Conservation (phyloP, 2,797 vertebrate genomes). For the Gymnopithys bicolor region DNA sequence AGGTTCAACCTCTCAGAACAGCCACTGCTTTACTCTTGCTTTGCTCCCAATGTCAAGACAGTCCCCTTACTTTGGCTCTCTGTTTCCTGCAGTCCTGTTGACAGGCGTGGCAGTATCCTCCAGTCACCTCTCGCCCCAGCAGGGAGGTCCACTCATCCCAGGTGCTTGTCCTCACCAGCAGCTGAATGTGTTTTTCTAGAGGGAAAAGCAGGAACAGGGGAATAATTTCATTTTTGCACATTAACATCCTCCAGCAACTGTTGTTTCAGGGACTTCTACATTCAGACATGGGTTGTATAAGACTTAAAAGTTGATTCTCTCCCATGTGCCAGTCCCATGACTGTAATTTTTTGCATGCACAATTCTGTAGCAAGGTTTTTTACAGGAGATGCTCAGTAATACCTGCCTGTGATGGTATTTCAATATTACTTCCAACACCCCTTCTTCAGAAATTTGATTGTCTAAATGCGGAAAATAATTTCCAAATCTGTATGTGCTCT, state of each 20-base stretch:
- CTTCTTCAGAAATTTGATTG: neutral
- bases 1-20: neutral
- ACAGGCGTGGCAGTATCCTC: neutral
- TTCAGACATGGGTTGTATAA: neutral
- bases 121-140: neutral
- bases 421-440: neutral
- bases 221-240: neutral
- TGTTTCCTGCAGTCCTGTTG: neutral
- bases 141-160: neutral
- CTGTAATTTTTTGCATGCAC: neutral
- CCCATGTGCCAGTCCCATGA: neutral
- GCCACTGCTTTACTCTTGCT: no score
- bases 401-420: neutral
- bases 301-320: neutral
- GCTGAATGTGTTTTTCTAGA: neutral
- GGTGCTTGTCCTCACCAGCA: neutral
- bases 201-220: neutral
- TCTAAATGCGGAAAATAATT: neutral
- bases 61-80: neutral
- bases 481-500: neutral
- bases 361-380: neutral
- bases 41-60: neutral
- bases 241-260: neutral
- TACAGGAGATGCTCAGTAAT: neutral
- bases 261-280: neutral